Percentiles rank a stretch among this genome's conserved stretches.
Conservation (phyloP, 2,888 invertebrate genomes). For the Selenia dentaria region DNA sequence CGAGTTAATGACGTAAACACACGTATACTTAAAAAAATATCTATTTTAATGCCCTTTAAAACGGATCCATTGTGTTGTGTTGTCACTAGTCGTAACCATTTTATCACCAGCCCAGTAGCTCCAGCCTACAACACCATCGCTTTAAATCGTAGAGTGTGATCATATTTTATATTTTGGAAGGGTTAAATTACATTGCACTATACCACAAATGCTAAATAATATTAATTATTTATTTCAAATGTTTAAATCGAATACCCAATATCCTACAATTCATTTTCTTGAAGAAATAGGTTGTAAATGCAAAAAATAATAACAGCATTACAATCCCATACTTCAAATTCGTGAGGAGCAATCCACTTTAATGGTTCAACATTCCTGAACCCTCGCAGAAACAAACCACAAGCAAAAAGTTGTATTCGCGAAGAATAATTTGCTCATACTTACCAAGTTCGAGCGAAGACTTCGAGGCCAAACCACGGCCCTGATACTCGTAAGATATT, state of each 20-base stretch:
- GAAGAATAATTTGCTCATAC: constrained; percentile 27
- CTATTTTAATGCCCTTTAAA: constrained; percentile 1
- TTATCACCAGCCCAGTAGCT: no score
- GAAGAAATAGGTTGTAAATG: neutral
- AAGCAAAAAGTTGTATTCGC: constrained; percentile 29
- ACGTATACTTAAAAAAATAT: constrained; percentile 4
- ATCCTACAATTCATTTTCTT: no score
- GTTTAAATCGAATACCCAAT: no score
- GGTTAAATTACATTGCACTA: no score
- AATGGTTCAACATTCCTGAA: constrained; percentile 35
- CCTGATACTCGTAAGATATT: constrained; percentile 18
- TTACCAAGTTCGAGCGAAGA: constrained; percentile 15
- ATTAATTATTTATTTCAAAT: no score
- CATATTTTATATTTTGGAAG: no score
- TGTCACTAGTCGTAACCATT: no score
- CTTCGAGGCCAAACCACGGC: constrained; percentile 19
- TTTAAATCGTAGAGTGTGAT: no score
- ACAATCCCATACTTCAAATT: constrained; percentile 24
- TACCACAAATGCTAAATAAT: no score
- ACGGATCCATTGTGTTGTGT: no score
- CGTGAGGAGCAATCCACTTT: constrained; percentile 30
- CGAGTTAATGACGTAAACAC: constrained; percentile 1
- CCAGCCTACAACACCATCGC: no score
- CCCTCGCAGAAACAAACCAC: constrained; percentile 24
- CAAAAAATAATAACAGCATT: constrained; percentile 14